Evolutionary conservation across 30 jellyfish, hydroid and myxozoan genomes (phyloP).

Genomic region (Aurelia aurita complex sp. Pacific): DNA sequence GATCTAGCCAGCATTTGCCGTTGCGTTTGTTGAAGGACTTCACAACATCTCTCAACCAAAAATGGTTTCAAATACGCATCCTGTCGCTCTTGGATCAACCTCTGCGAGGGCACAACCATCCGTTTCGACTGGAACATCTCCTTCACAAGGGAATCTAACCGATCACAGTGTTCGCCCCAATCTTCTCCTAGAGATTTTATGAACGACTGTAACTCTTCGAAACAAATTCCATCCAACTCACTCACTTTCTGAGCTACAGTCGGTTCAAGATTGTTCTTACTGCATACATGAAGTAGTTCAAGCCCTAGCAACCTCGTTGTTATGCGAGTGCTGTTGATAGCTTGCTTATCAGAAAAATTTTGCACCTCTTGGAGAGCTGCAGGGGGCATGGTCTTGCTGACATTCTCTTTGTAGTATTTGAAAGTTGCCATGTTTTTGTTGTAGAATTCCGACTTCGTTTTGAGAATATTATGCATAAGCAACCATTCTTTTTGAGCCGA

Average conservation of each 20-base stretch:
- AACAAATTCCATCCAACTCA: slow-evolving; percentile 76
- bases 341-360: slow-evolving; percentile 69
- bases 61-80: slow-evolving; percentile 10
- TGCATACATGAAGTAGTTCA: slow-evolving; percentile 68
- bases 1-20: slow-evolving; percentile 78
- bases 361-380: slow-evolving; percentile 58
- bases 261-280: slow-evolving; percentile 46
- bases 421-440: slow-evolving; percentile 57
- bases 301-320: slow-evolving; percentile 81
- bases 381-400: slow-evolving; percentile 70
- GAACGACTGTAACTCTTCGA: slow-evolving; percentile 56
- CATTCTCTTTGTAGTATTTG: slow-evolving; percentile 58
- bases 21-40: slow-evolving; percentile 53
- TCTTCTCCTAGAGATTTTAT: slow-evolving; percentile 51
- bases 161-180: slow-evolving; percentile 74
- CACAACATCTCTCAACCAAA: slow-evolving; percentile 50
- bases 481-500: slow-evolving; percentile 52
- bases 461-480: slow-evolving; percentile 50
- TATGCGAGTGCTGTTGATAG: slow-evolving; percentile 75
- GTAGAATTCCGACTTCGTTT: slow-evolving; percentile 39
- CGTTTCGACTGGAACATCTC: slow-evolving; percentile 44
- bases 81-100: slow-evolving; percentile 2
- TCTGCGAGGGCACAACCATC: slow-evolving; percentile 51
- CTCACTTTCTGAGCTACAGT: slow-evolving; percentile 63
- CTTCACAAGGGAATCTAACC: slow-evolving; percentile 47